These are phyloP conservation scores for Peromyscus eremicus DNA, from an alignment of 2,797 vertebrate species.

Conservation along the genomic window DNA sequence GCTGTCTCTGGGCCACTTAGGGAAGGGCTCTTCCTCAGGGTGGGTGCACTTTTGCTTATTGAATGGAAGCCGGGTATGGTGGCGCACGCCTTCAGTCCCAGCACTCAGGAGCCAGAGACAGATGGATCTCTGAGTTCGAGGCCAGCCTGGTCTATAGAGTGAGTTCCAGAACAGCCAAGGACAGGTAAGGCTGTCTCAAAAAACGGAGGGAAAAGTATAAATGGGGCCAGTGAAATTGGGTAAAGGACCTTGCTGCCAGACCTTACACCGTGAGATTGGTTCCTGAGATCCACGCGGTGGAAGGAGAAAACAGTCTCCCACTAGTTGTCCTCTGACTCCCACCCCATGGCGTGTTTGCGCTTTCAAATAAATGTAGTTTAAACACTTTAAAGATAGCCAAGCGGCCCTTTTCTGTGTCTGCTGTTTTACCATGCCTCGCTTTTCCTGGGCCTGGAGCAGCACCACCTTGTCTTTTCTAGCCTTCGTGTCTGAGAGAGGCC, in stretches of 20 bases:
- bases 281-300: not conserved
- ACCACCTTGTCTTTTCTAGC: not conserved
- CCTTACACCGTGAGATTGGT: not conserved
- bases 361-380: not conserved
- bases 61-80: not conserved
- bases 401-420: not conserved
- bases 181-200: not conserved
- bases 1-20: not conserved
- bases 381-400: not conserved
- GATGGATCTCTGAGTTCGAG: not conserved
- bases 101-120: not conserved
- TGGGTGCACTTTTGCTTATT: not conserved
- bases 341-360: not conserved
- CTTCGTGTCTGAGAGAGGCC: slow-evolving; percentile 57
- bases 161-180: not conserved
- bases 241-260: not conserved
- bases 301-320: not conserved
- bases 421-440: not conserved
- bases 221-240: not conserved
- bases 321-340: not conserved
- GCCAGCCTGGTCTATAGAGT: not conserved
- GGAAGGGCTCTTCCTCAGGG: not conserved
- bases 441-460: not conserved
- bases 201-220: not conserved
- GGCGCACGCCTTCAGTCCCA: not conserved